These are phyloP conservation scores for Notolabrus celidotus DNA, from an alignment of 2,797 vertebrate species.

Conservation along the genomic window DNA sequence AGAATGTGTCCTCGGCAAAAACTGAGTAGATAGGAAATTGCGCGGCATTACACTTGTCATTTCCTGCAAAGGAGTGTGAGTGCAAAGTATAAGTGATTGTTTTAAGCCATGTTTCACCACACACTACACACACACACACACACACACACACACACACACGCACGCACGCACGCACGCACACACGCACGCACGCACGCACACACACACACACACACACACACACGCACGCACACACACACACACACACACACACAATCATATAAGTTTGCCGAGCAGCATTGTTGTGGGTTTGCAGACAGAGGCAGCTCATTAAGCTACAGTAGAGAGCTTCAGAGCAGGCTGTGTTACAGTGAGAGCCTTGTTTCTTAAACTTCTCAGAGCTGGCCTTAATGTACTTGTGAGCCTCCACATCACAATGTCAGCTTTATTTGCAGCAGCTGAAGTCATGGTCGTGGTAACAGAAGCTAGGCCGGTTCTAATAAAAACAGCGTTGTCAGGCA, in stretches of 20 bases:
- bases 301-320: conserved; percentile 8
- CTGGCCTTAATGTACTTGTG: conserved; percentile 29
- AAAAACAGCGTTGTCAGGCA: neutral
- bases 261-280: conserved; percentile 3
- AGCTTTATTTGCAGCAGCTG: conserved; percentile 25
- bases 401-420: conserved; percentile 40
- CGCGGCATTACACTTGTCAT: neutral
- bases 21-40: neutral
- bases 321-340: neutral
- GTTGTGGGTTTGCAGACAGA: conserved; percentile 23
- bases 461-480: neutral
- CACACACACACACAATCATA: neutral
- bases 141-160: neutral
- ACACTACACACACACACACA: neutral
- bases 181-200: too few relatives aligned
- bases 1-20: neutral
- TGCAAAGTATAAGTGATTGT: neutral
- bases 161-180: conserved; percentile 9
- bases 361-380: conserved; percentile 48
- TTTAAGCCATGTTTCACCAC: neutral
- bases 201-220: neutral
- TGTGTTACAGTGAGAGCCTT: conserved; percentile 45
- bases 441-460: neutral
- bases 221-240: neutral
- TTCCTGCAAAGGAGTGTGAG: neutral